Conservation (phyloP, 2,888 invertebrate genomes). For the Torymus auratus region DNA sequence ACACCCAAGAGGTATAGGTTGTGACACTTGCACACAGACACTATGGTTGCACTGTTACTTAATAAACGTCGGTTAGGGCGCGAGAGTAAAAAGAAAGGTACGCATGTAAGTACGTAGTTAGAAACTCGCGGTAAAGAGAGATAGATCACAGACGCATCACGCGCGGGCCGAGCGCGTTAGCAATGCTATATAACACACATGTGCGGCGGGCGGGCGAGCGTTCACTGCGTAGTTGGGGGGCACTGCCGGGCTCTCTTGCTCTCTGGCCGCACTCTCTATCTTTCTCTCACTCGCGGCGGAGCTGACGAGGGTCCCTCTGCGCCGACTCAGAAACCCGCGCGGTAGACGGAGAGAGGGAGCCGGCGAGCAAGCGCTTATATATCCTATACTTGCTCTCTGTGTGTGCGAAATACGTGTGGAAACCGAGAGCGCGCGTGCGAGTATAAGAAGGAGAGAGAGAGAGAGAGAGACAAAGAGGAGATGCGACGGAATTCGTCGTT, state of each 20-base stretch:
- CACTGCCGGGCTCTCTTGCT: conserved; percentile 20
- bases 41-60: too few species aligned
- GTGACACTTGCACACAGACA: too few species aligned
- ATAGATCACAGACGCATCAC: not conserved
- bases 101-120: too few species aligned
- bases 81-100: too few species aligned
- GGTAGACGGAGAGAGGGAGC: not conserved
- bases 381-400: too few species aligned
- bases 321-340: not conserved
- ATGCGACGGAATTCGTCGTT: not conserved
- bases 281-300: too few species aligned
- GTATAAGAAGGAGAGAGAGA: not conserved
- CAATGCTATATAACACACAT: not conserved
- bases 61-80: too few species aligned
- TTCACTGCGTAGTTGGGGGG: conserved; percentile 57
- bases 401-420: too few species aligned
- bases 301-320: too few species aligned
- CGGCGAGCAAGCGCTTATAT: not conserved
- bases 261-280: conserved; percentile 4
- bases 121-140: too few species aligned
- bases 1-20: too few species aligned
- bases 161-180: not conserved
- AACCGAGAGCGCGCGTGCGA: too few species aligned
- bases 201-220: conserved; percentile 42
- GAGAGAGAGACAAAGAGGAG: not conserved